Evolutionary conservation across 2,888 invertebrate species (phyloP).

Genomic region (Drosophila kambysellisi): DNA sequence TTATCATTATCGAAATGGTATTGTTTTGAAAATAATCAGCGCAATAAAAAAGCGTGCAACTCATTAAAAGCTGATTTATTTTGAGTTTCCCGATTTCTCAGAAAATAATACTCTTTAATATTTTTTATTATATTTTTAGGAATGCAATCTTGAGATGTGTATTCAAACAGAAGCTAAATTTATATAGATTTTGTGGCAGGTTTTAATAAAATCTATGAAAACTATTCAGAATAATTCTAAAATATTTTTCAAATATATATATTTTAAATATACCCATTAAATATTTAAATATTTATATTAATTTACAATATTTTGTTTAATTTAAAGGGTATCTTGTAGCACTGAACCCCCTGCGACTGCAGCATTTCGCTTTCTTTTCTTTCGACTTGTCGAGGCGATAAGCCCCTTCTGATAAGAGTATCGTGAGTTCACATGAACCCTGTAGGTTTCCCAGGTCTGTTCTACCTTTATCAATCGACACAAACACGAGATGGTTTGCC

Average conservation of each 20-base stretch:
- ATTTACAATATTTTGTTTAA: neutral
- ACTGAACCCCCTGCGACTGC: neutral
- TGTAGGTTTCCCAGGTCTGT: constrained; percentile 13
- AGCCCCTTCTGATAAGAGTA: constrained; percentile 12
- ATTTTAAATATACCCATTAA: neutral
- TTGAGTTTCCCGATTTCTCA: neutral
- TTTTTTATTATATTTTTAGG: neutral
- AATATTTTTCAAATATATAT: neutral
- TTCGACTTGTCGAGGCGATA: constrained; percentile 9
- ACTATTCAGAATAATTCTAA: neutral
- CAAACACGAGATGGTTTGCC: constrained; percentile 1
- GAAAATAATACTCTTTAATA: neutral
- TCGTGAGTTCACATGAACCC: constrained; percentile 17
- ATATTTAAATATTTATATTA: neutral
- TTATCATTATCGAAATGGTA: neutral
- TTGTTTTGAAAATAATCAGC: too few species aligned
- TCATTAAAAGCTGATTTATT: neutral
- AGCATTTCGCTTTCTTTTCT: neutral
- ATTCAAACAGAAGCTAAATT: neutral
- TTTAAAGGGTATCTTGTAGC: constrained; percentile 9
- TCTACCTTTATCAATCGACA: constrained; percentile 15
- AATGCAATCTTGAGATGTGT: rapidly evolving
- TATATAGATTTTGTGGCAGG: neutral
- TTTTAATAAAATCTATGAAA: neutral
- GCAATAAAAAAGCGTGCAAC: too few species aligned